Conservation (phyloP, 23 tunicate species). For the Phallusia fumigata region DNA sequence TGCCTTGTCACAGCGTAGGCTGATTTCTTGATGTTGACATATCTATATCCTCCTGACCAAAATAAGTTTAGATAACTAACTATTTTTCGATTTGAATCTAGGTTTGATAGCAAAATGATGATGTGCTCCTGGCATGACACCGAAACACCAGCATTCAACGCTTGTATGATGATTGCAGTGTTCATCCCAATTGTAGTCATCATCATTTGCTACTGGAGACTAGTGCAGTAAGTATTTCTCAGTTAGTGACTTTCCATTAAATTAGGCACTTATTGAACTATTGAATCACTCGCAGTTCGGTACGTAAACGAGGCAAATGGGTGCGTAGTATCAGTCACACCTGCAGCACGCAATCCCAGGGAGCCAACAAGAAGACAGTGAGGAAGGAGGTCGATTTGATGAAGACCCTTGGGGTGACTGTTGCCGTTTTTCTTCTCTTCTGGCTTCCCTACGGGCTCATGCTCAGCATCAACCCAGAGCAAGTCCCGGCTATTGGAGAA, state of each 20-base stretch:
- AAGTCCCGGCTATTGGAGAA: slow-evolving; percentile 18
- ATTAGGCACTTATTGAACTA: background rate
- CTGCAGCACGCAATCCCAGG: background rate
- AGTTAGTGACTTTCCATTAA: background rate
- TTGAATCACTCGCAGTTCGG: background rate
- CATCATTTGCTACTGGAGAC: slow-evolving; percentile 27
- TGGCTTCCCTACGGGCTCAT: slow-evolving; percentile 47
- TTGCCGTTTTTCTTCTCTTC: slow-evolving; percentile 21
- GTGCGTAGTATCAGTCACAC: background rate
- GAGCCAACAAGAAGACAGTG: background rate
- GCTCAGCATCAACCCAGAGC: background rate
- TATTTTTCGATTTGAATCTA: no score
- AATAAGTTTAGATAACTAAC: no score
- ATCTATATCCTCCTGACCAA: no score
- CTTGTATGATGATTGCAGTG: slow-evolving; percentile 27
- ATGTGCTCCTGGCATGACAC: slow-evolving; percentile 61
- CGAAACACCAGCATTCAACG: slow-evolving; percentile 37
- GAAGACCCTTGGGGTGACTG: slow-evolving; percentile 41
- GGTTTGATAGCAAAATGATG: slow-evolving; percentile 57
- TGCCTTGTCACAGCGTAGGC: no score
- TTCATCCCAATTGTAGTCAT: slow-evolving; percentile 34
- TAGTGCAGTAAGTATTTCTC: slow-evolving; percentile 22
- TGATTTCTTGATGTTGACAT: no score
- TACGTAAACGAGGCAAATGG: slow-evolving; percentile 15
- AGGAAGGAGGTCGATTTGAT: slow-evolving; percentile 22